Evolutionary conservation across 1,140 invertebrate genomes (phyloP).

Genomic region (Magallana angulata): DNA sequence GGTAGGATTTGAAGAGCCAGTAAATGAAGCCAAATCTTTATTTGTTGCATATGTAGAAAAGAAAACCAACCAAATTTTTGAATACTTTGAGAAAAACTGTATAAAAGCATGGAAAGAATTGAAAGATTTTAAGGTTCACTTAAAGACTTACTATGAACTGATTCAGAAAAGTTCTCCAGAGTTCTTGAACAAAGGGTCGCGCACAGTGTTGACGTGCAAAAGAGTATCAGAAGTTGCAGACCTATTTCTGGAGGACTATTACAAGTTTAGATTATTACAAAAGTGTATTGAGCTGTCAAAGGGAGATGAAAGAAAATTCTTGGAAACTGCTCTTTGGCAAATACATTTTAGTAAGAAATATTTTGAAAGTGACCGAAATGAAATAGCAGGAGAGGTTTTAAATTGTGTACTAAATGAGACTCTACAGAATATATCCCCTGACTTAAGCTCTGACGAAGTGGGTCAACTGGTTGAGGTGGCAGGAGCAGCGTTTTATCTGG

Average conservation of each 20-base stretch:
- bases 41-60: constrained; percentile 42
- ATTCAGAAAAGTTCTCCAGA: neutral
- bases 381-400: constrained; percentile 15
- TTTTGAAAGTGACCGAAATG: constrained; percentile 44
- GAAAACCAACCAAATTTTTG: constrained; percentile 37
- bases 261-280: constrained; percentile 28
- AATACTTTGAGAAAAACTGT: constrained; percentile 44
- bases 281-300: constrained; percentile 40
- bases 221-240: constrained; percentile 47
- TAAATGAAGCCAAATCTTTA: constrained; percentile 3
- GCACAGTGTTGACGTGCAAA: constrained; percentile 16
- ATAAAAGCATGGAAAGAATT: constrained; percentile 23
- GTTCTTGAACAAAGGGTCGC: neutral
- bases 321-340: constrained; percentile 36
- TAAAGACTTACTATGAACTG: constrained; percentile 38
- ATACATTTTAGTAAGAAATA: constrained; percentile 23
- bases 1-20: neutral
- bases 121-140: constrained; percentile 15
- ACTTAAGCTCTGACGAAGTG: neutral
- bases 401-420: neutral
- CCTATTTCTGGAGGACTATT: constrained; percentile 39
- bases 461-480: neutral
- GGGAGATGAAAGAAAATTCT: neutral
- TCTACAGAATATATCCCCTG: neutral
- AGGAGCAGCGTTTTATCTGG: constrained; percentile 38